phyloP scores from a whole-genome alignment of 2,888 invertebrate genomes.

The Apodemia zela region DNA sequence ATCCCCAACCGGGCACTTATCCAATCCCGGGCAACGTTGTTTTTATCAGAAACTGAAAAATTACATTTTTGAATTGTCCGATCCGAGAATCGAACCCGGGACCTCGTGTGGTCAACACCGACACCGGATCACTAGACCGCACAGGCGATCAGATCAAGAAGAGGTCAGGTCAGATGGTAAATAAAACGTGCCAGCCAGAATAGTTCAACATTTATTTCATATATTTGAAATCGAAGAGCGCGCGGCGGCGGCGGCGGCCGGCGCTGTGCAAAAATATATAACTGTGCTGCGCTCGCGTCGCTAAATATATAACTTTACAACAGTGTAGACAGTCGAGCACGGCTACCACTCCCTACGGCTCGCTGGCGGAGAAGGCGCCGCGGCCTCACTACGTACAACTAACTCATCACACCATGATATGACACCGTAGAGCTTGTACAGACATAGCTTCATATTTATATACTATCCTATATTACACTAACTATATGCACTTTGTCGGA shows the following conservation, averaged over 20 bases:
- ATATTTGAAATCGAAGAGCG: slow-evolving; percentile 61
- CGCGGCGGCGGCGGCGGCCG: slow-evolving; percentile 38
- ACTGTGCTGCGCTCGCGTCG: slow-evolving; percentile 52
- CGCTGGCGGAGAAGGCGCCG: slow-evolving; percentile 19
- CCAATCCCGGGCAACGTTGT: too few relatives aligned
- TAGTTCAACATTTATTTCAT: slow-evolving; percentile 69
- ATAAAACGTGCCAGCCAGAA: slow-evolving; percentile 39
- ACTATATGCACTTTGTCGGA: not conserved
- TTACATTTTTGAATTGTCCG: too few relatives aligned
- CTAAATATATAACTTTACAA: slow-evolving; percentile 39
- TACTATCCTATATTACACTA: slow-evolving; percentile 3
- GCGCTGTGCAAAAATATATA: slow-evolving; percentile 71
- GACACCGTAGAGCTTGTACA: slow-evolving; percentile 46
- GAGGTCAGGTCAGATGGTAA: slow-evolving; percentile 8
- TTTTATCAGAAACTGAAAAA: too few relatives aligned
- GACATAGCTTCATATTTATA: not conserved
- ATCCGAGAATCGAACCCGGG: too few relatives aligned
- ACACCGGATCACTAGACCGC: too few relatives aligned
- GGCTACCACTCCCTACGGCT: not conserved
- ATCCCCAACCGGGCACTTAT: too few relatives aligned
- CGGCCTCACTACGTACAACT: slow-evolving; percentile 31
- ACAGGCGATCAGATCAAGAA: too few relatives aligned
- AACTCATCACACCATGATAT: slow-evolving; percentile 69
- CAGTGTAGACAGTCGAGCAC: slow-evolving; percentile 37
- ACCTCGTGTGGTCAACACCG: too few relatives aligned